Base-by-base conservation (phyloP, 2,113 vertebrate genomes). In the Arenaria interpres region DNA sequence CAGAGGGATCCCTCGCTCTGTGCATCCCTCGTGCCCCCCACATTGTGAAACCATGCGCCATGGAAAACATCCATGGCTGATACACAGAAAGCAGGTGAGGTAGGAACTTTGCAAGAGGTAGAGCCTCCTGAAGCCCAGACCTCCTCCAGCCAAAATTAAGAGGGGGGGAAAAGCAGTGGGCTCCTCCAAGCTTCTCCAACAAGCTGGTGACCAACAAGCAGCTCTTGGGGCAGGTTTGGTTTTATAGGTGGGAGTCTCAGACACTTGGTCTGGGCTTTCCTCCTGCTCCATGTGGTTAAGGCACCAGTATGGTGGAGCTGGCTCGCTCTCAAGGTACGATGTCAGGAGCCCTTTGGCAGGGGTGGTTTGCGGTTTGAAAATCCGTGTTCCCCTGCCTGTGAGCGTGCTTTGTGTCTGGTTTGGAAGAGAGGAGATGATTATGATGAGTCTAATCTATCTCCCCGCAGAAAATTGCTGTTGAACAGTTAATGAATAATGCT, bases 251-350 rank as follows among this genome's bases (percentile, higher is more conserved):
- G 57, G 59, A 78, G 25, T 14, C 48, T 60, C 56, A 33, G 46
- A 7, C 21, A 1, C 12, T 1, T 3, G 12, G 8, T 37, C 27
- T 33, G 18, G 62, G 62, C 56, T 63, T 79, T 60, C 12, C 67
- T 87, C 24, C 23, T 5, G 5, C 39, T 66, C 3, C 1, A 46
- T 16, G 14, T 24, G 54, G 11, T 68, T 21, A 20, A 32, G n/a
- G 12, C 21, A 15, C 43, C 0, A 1, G 43, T 23, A 6, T 1
- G 2, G 39, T 1, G 3, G 39, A 35, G 7, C 18, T 0, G 7
- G 24, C 43, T 54, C 1, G 1, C 5, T 32, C 37, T 35, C 1
- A 0, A 12, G 32, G 13, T 10, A 2, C 2, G 3, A 21, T 12
- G 22, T 7, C 30, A 62, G 54, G 57, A 80, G 46, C 24, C 33